Percentiles rank a stretch among this genome's conserved stretches.
Conservation (phyloP, 2,113 vertebrate genomes). For the Rostratula benghalensis region DNA sequence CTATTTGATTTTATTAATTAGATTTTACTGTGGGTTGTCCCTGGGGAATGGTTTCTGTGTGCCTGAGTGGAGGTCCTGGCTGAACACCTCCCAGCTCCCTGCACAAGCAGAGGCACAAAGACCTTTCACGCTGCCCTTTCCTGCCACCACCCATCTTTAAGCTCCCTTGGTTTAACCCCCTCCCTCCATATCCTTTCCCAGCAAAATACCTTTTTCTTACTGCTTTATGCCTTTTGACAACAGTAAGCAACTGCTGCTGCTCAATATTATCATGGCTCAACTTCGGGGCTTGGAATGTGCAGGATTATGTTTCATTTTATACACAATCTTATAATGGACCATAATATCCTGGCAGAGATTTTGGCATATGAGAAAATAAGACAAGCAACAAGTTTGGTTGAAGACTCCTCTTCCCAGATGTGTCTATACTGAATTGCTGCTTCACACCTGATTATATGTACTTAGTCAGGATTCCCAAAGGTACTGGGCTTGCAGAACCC, state of each 20-base stretch:
- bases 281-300: not conserved
- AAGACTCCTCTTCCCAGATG: not conserved
- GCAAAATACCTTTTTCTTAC: not conserved
- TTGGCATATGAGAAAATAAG: not conserved
- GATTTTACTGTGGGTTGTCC: not conserved
- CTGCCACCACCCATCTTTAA: not conserved
- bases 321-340: not conserved
- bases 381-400: not conserved
- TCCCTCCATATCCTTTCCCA: not conserved
- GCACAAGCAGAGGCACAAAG: not conserved
- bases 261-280: not conserved
- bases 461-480: not conserved
- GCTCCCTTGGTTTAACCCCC: not conserved
- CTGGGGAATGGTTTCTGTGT: not conserved
- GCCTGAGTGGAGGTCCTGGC: not conserved
- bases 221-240: constrained; percentile 23
- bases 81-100: not conserved
- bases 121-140: not conserved
- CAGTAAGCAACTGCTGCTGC: not conserved
- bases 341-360: not conserved
- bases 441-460: not conserved
- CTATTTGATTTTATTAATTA: not conserved
- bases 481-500: not conserved
- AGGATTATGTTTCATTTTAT: constrained; percentile 17
- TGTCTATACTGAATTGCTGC: not conserved